Evolutionary conservation across 2,888 invertebrate genomes (phyloP).

Genomic region (Imbricaverruca yamaguchii): DNA sequence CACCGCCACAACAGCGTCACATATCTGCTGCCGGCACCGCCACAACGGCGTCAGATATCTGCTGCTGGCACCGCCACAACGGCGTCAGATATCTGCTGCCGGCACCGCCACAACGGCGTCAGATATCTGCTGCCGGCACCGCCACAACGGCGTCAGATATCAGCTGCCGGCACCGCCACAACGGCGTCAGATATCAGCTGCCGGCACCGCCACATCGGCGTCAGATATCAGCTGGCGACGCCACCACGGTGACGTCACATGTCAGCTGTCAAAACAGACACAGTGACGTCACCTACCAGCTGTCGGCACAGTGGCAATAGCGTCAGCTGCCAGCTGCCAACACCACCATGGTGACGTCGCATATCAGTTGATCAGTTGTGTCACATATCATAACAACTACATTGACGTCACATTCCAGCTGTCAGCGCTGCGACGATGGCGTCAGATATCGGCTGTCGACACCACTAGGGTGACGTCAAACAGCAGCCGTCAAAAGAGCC

Average conservation of each 20-base stretch:
- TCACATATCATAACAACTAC: background rate
- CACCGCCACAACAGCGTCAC: background rate
- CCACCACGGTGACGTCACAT: background rate
- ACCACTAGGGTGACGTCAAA: background rate
- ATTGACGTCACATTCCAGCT: background rate
- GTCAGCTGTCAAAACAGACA: no score
- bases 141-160: slow-evolving; percentile 1
- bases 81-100: background rate
- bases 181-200: no score
- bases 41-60: background rate
- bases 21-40: background rate
- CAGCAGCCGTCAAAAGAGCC: no score
- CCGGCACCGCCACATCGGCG: background rate
- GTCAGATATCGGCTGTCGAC: background rate
- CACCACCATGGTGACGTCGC: background rate
- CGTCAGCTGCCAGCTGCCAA: background rate
- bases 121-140: background rate
- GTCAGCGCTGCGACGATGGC: background rate
- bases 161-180: background rate
- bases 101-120: no score
- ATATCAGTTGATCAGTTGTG: background rate
- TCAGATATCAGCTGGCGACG: background rate
- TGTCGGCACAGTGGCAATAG: background rate
- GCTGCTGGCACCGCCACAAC: no score
- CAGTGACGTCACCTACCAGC: background rate